Percentiles rank a stretch among this genome's conserved stretches.
Conservation (phyloP, 1,140 invertebrate genomes). For the Trichonephila clavata region DNA sequence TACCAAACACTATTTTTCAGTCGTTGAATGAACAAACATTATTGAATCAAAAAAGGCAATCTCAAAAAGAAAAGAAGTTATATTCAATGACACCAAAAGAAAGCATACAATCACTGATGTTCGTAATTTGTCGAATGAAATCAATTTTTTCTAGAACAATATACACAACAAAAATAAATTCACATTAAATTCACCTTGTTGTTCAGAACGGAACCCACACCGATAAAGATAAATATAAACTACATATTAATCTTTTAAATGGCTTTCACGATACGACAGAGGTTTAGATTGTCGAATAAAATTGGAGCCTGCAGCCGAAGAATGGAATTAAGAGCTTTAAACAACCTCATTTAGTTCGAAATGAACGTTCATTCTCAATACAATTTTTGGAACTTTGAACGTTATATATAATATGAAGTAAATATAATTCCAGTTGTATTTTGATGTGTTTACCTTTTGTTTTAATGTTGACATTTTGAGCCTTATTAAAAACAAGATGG, state of each 20-base stretch:
- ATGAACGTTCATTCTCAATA: not conserved
- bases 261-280: not conserved
- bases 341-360: not conserved
- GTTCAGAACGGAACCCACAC: not conserved
- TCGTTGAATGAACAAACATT: too few species aligned
- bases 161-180: not conserved
- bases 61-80: not conserved
- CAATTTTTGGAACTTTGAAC: not conserved
- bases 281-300: constrained; percentile 6
- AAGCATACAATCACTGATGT: not conserved
- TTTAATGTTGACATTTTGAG: too few species aligned
- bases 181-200: not conserved
- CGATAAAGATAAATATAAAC: not conserved
- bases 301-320: not conserved
- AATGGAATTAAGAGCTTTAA: constrained; percentile 15
- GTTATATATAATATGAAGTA: not conserved
- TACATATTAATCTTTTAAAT: constrained; percentile 29
- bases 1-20: too few species aligned
- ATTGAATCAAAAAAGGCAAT: too few species aligned
- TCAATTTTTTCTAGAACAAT: not conserved
- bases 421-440: too few species aligned
- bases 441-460: too few species aligned
- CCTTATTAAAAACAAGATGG: too few species aligned
- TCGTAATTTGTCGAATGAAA: constrained; percentile 26
- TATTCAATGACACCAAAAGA: not conserved